Evolutionary conservation across 2,888 invertebrate species (phyloP).

Genomic region (Scrobipalpa costella): DNA sequence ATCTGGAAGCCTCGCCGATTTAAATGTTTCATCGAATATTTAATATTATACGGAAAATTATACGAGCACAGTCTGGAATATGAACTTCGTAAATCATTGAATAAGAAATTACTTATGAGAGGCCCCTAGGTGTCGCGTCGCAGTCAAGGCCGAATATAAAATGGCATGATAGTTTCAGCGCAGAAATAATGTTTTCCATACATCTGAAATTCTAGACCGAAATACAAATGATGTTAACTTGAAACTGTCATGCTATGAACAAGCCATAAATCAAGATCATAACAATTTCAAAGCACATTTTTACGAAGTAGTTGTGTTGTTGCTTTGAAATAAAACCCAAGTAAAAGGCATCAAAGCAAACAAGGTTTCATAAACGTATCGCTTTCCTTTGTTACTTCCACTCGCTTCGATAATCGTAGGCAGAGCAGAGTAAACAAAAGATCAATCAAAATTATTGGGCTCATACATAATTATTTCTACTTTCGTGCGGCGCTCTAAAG

Average conservation of each 20-base stretch:
- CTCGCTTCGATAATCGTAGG: constrained; percentile 3
- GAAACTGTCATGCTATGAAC: constrained; percentile 23
- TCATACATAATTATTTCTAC: constrained; percentile 22
- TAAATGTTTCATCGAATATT: background rate
- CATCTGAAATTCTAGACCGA: constrained; percentile 16
- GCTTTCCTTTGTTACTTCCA: constrained; percentile 2
- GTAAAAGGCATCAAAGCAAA: constrained; percentile 14
- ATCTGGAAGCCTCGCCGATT: background rate
- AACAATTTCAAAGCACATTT: constrained; percentile 17
- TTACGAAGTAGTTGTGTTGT: constrained; percentile 5
- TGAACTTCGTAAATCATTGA: constrained; percentile 45
- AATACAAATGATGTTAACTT: constrained; percentile 23
- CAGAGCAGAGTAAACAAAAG: constrained; percentile 17
- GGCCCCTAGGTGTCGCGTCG: constrained; percentile 41
- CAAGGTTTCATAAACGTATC: constrained; percentile 8
- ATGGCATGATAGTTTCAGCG: constrained; percentile 25
- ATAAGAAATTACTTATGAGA: constrained; percentile 44
- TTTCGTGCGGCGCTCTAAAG: constrained; percentile 33
- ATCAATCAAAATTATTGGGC: constrained; percentile 21
- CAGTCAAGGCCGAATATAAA: constrained; percentile 46
- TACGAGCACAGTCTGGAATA: constrained; percentile 28
- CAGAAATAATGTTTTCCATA: constrained; percentile 22
- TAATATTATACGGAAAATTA: constrained; percentile 9
- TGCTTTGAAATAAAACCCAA: constrained; percentile 17
- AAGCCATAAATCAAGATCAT: constrained; percentile 20